Evolutionary conservation across 2,797 vertebrate genomes (phyloP).

Genomic region (Schizopygopsis malacanthus): DNA sequence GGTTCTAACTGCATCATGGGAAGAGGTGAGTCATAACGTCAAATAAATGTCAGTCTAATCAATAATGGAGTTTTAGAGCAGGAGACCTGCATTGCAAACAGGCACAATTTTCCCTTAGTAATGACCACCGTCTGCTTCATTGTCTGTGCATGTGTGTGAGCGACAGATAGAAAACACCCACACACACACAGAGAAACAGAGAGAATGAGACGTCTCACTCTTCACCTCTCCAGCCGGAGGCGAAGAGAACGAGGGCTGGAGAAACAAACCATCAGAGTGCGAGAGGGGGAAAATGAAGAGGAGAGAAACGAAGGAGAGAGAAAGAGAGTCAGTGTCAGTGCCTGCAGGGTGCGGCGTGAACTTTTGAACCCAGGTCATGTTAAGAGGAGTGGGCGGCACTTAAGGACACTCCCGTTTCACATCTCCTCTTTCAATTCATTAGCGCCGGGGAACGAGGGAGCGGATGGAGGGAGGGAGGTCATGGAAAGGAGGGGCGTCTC

Average conservation of each 20-base stretch:
- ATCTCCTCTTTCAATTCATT: slow-evolving; percentile 89
- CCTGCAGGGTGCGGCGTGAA: slow-evolving; percentile 86
- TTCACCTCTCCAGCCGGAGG: slow-evolving; percentile 21
- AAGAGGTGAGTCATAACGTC: slow-evolving; percentile 39
- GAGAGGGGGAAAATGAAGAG: slow-evolving; percentile 49
- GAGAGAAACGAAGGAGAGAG: slow-evolving; percentile 45
- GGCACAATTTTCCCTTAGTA: slow-evolving; percentile 33
- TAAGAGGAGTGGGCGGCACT: slow-evolving; percentile 49
- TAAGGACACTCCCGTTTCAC: slow-evolving; percentile 73
- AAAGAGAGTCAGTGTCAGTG: slow-evolving; percentile 66
- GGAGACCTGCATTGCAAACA: slow-evolving; percentile 34
- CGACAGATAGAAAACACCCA: slow-evolving; percentile 33
- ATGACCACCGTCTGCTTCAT: slow-evolving; percentile 23
- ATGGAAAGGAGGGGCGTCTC: slow-evolving; percentile 60
- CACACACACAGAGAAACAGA: neutral
- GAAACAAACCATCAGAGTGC: slow-evolving; percentile 19
- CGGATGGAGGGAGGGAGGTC: slow-evolving; percentile 73
- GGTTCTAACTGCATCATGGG: slow-evolving; percentile 39
- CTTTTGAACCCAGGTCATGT: slow-evolving; percentile 86
- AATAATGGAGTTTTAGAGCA: slow-evolving; percentile 36
- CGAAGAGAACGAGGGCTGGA: neutral
- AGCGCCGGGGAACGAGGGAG: slow-evolving; percentile 73
- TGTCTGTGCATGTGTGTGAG: slow-evolving; percentile 28
- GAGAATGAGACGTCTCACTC: slow-evolving; percentile 22
- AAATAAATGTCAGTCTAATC: slow-evolving; percentile 46